phyloP scores from a whole-genome alignment of 2,888 invertebrate species.

The Deilephila porcellus region DNA sequence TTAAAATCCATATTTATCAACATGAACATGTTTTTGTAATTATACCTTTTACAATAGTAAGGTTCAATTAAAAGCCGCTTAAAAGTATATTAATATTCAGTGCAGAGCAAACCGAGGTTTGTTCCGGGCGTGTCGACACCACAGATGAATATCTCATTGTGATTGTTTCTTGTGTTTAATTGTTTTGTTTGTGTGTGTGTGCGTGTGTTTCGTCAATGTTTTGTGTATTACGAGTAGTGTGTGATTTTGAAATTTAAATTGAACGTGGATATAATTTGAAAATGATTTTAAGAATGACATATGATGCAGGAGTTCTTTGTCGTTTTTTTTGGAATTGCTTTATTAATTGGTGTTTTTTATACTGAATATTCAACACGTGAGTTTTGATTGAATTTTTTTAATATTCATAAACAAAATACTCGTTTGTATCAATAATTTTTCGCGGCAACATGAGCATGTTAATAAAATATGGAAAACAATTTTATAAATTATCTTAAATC shows the following conservation, averaged over 20 bases:
- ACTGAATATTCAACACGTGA: background rate
- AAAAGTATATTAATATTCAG: constrained; percentile 18
- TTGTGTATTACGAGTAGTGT: background rate
- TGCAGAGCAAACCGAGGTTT: background rate
- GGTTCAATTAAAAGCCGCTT: constrained; percentile 11
- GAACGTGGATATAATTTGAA: background rate
- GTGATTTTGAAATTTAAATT: background rate
- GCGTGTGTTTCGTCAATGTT: background rate
- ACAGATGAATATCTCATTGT: constrained; percentile 4
- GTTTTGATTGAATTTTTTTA: background rate
- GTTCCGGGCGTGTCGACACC: constrained; percentile 22
- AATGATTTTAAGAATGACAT: background rate
- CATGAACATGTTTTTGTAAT: background rate
- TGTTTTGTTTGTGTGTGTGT: background rate
- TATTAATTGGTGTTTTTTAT: no score
- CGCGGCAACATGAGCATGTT: no score
- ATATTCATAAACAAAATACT: background rate
- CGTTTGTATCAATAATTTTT: no score
- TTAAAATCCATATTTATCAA: no score
- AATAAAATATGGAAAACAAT: no score
- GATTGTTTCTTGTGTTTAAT: constrained; percentile 15
- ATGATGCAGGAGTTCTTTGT: background rate
- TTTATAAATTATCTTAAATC: no score
- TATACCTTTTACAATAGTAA: background rate
- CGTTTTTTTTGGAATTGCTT: no score